Conservation (phyloP, 2,113 vertebrate genomes). For the Nyctereutes procyonoides region DNA sequence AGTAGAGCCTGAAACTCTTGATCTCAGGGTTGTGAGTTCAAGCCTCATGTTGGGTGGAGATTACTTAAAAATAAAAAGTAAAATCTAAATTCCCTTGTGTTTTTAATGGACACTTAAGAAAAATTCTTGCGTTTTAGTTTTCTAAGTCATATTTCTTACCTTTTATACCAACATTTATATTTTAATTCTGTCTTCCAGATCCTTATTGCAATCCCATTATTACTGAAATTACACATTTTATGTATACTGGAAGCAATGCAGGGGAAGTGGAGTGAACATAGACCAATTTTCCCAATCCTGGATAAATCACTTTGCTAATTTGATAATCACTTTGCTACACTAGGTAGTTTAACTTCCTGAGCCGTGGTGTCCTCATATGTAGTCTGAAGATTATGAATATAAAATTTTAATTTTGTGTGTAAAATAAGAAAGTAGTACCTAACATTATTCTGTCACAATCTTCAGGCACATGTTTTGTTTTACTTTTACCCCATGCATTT, state of each 20-base stretch:
- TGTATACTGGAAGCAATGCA: background rate
- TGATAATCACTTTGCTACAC: background rate
- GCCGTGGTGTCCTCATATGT: background rate
- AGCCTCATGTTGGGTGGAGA: background rate
- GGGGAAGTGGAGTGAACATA: background rate
- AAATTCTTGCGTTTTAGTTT: constrained; percentile 43
- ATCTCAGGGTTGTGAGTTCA: background rate
- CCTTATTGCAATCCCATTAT: background rate
- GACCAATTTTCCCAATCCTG: background rate
- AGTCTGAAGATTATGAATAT: constrained; percentile 8
- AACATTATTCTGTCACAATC: background rate
- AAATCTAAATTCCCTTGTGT: background rate
- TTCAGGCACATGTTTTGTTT: background rate
- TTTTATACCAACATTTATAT: constrained; percentile 4
- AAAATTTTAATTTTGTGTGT: background rate
- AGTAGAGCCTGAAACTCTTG: background rate
- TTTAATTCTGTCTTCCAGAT: background rate
- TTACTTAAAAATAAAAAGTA: background rate
- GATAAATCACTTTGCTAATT: background rate
- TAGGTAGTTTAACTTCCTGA: background rate
- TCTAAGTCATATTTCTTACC: background rate
- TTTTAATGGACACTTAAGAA: background rate
- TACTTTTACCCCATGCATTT: background rate
- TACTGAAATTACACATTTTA: background rate
- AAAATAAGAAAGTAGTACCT: background rate